Evolutionary conservation across 2,797 vertebrate genomes (phyloP).

Genomic region (Trachops cirrhosus): DNA sequence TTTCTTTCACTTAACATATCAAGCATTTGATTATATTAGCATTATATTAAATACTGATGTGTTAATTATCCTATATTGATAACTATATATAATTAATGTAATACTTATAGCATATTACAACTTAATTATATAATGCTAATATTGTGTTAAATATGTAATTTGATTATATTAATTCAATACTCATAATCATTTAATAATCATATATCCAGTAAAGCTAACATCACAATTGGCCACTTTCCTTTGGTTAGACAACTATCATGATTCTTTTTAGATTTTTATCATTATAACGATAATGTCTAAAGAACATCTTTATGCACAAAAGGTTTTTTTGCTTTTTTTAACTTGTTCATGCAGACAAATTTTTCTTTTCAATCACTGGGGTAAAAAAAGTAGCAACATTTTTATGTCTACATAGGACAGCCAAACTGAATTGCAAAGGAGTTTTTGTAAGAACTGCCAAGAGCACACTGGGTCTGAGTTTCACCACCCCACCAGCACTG

Average conservation of each 20-base stretch:
- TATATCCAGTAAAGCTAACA: not conserved
- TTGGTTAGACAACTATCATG: not conserved
- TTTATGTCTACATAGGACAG: not conserved
- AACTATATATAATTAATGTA: not conserved
- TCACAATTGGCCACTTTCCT: not conserved
- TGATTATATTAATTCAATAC: not conserved
- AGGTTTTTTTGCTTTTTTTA: not conserved
- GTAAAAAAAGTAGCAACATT: not conserved
- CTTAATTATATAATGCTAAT: not conserved
- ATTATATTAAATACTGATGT: not conserved
- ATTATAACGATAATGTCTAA: not conserved
- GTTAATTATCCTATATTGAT: not conserved
- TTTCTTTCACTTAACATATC: not conserved
- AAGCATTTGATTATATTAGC: not conserved
- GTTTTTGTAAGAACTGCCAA: not conserved
- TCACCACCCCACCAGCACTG: fast-evolving
- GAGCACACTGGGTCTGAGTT: fast-evolving
- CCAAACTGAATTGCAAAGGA: not conserved
- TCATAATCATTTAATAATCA: not conserved
- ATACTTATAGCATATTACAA: not conserved
- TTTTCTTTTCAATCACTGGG: not conserved
- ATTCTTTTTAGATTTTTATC: not conserved
- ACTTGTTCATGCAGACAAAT: not conserved
- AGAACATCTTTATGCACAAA: not conserved
- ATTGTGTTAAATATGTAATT: not conserved